Conservation (phyloP, 2,113 vertebrate species). For the Pteronura brasiliensis region DNA sequence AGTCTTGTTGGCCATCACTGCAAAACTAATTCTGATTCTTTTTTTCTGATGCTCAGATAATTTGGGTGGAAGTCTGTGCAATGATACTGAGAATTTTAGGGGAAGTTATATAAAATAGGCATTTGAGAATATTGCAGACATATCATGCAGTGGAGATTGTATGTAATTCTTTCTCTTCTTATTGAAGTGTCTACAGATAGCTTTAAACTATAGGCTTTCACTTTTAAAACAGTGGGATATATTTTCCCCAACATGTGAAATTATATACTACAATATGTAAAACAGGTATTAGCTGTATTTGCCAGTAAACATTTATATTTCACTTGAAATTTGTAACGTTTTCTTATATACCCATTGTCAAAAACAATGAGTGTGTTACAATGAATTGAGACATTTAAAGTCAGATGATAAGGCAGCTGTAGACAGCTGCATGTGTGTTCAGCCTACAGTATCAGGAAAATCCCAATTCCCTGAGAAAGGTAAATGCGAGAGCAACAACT, state of each 20-base stretch:
- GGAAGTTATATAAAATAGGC: not conserved
- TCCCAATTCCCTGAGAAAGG: not conserved
- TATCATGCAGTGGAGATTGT: not conserved
- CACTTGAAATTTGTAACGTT: not conserved
- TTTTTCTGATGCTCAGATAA: not conserved
- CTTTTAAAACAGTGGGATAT: not conserved
- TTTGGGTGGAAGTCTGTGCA: not conserved
- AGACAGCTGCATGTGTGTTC: not conserved
- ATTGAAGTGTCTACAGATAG: not conserved
- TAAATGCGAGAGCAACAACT: not conserved
- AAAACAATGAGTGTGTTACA: not conserved
- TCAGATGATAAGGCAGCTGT: not conserved
- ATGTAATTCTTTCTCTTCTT: not conserved
- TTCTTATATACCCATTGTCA: not conserved
- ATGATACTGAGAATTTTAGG: not conserved
- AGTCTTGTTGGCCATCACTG: constrained; percentile 34
- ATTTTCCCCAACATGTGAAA: not conserved
- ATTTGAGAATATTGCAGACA: not conserved
- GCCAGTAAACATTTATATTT: not conserved
- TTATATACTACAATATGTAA: not conserved
- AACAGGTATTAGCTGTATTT: not conserved
- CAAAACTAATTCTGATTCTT: constrained; percentile 43
- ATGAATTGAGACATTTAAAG: not conserved
- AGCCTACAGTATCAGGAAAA: not conserved
- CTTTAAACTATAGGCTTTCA: not conserved